Conservation (phyloP, 2,888 invertebrate genomes). For the Globia sparganii region DNA sequence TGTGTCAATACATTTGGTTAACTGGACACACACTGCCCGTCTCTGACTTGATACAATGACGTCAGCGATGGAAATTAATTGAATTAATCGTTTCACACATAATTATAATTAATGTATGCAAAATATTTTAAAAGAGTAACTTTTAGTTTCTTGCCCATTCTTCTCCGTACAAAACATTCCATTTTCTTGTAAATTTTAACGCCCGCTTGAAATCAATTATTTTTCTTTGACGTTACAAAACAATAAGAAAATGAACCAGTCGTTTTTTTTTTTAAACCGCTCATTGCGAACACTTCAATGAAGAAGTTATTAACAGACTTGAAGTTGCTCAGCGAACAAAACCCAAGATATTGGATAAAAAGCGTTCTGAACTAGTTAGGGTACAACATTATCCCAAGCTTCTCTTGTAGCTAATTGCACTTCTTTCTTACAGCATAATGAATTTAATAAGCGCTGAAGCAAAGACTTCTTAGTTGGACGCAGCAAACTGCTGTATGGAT, state of each 20-base stretch:
- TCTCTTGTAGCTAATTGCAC: conserved; percentile 72
- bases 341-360: conserved; percentile 55
- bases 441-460: conserved; percentile 74
- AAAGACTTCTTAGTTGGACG: conserved; percentile 67
- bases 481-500: conserved; percentile 69
- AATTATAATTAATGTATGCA: neutral
- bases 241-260: neutral
- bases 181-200: neutral
- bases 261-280: conserved; percentile 9
- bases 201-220: neutral
- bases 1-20: conserved; percentile 58
- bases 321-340: conserved; percentile 50
- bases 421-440: conserved; percentile 73
- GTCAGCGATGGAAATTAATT: conserved; percentile 8
- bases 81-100: neutral
- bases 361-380: conserved; percentile 63
- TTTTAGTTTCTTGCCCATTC: neutral
- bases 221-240: neutral
- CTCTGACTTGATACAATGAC: conserved; percentile 11
- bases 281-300: conserved; percentile 27
- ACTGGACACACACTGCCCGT: conserved; percentile 38
- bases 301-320: conserved; percentile 56
- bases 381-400: conserved; percentile 68
- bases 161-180: neutral
- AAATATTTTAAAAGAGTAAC: neutral